Evolutionary conservation across 2,888 invertebrate species (phyloP).

Genomic region (Sialis lutaria): DNA sequence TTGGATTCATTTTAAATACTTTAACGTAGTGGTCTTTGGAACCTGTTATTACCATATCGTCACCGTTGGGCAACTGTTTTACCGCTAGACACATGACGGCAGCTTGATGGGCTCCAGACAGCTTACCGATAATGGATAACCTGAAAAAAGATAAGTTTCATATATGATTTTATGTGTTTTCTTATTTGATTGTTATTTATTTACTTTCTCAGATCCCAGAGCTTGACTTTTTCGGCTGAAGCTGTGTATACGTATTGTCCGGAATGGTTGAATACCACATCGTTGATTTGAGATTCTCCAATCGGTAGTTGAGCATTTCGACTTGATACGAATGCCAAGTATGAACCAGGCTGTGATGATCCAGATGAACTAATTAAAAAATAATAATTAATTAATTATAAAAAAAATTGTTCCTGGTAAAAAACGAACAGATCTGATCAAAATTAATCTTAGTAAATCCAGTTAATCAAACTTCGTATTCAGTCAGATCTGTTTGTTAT

Average conservation of each 20-base stretch:
- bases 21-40: conserved; percentile 76
- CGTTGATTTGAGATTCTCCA: conserved; percentile 50
- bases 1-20: conserved; percentile 19
- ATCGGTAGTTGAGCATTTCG: conserved; percentile 34
- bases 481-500: not conserved
- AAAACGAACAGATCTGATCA: no score
- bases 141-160: conserved; percentile 18
- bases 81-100: conserved; percentile 71
- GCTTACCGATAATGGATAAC: conserved; percentile 50
- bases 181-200: conserved; percentile 9
- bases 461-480: no score
- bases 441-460: no score
- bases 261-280: conserved; percentile 44
- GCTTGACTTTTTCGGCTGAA: conserved; percentile 60
- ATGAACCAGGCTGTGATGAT: conserved; percentile 30
- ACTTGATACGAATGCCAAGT: conserved; percentile 23
- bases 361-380: conserved; percentile 41
- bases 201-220: conserved; percentile 65
- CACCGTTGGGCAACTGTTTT: conserved; percentile 29
- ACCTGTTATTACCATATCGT: conserved; percentile 57
- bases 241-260: conserved; percentile 56
- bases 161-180: not conserved
- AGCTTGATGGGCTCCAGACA: conserved; percentile 65
- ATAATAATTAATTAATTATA: not conserved
- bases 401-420: not conserved